Percentiles rank a stretch among this genome's conserved stretches.
phyloP scores from a whole-genome alignment of 2,113 vertebrate genomes.

The Ranitomeya imitator region DNA sequence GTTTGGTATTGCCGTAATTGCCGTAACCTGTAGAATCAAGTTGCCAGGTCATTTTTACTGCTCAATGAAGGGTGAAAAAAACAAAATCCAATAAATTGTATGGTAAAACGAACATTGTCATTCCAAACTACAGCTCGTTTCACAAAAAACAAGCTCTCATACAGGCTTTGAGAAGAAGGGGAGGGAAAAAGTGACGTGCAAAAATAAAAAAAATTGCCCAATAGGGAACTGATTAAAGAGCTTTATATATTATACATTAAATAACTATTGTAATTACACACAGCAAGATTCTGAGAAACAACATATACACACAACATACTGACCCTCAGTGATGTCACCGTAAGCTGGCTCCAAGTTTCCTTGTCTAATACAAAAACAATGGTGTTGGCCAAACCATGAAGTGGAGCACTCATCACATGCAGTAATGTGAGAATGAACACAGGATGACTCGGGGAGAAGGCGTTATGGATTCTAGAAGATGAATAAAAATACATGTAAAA shows the following conservation, averaged over 20 bases:
- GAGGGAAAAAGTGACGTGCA: too few species aligned
- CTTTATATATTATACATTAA: not conserved
- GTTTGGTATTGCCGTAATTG: too few species aligned
- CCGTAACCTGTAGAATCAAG: too few species aligned
- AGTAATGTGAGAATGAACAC: conserved; percentile 74
- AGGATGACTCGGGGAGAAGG: conserved; percentile 70
- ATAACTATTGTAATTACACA: not conserved
- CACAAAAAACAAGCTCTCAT: too few species aligned
- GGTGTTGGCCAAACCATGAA: conserved; percentile 77
- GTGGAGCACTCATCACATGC: conserved; percentile 74
- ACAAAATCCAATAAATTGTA: too few species aligned
- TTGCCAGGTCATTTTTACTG: too few species aligned
- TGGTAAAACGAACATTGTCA: too few species aligned
- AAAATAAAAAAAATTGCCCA: too few species aligned
- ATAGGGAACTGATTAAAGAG: too few species aligned
- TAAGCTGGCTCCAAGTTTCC: conserved; percentile 74
- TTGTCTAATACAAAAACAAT: conserved; percentile 75
- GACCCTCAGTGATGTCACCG: conserved; percentile 72
- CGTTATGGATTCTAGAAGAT: conserved; percentile 72
- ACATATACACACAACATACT: not conserved
- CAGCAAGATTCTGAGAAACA: not conserved
- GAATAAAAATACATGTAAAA: conserved; percentile 3
- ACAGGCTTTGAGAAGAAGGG: too few species aligned
- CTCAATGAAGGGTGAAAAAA: too few species aligned
- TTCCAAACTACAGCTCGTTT: too few species aligned